Conservation (phyloP, 1,140 invertebrate genomes). For the Meloidogyne chitwoodi region DNA sequence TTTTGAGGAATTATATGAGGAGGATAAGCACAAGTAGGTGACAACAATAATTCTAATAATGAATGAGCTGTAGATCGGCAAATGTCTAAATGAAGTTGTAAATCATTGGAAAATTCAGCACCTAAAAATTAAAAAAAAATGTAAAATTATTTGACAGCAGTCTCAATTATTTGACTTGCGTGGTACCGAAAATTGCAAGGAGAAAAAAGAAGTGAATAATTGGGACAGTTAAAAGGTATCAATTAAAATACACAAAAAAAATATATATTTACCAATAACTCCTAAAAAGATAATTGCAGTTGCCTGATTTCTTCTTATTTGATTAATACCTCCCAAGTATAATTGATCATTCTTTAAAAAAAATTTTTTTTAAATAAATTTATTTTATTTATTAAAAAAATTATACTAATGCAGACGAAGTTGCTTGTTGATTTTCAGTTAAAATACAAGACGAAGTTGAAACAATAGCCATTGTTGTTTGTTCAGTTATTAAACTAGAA, state of each 20-base stretch:
- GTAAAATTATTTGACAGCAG: too few species aligned
- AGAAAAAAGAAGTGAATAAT: too few species aligned
- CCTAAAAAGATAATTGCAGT: constrained; percentile 92
- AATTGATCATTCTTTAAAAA: constrained; percentile 11
- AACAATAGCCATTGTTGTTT: not conserved
- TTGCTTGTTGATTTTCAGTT: not conserved
- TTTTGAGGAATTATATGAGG: constrained; percentile 73
- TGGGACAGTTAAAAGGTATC: too few species aligned
- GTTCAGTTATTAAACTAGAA: not conserved
- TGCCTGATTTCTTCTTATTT: constrained; percentile 87
- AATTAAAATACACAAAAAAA: too few species aligned
- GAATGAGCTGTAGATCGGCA: constrained; percentile 67
- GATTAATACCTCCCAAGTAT: constrained; percentile 57
- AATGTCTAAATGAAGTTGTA: constrained; percentile 59
- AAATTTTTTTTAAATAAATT: not conserved
- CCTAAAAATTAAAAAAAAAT: not conserved
- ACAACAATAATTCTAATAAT: constrained; percentile 83
- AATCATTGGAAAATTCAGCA: constrained; percentile 84
- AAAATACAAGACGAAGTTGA: constrained; percentile 9
- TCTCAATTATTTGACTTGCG: too few species aligned
- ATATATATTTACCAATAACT: constrained; percentile 72
- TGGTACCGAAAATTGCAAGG: too few species aligned
- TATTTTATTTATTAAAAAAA: too few species aligned
- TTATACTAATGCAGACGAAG: not conserved
- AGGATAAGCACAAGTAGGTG: constrained; percentile 70